These are phyloP conservation scores for Platyura marginata DNA, from an alignment of 1,140 invertebrate species.

Conservation along the genomic window DNA sequence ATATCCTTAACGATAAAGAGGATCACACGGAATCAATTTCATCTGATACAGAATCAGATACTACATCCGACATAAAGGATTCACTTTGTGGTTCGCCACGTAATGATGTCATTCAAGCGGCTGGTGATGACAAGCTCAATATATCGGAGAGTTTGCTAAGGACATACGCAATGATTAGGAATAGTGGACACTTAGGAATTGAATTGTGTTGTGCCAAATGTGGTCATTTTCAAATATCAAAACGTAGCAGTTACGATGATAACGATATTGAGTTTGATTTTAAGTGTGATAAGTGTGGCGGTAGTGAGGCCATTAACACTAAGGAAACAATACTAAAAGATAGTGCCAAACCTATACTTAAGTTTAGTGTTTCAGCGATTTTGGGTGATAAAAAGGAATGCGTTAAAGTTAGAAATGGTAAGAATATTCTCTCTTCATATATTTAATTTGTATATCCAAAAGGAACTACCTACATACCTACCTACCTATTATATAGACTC, in stretches of 20 bases:
- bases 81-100: slow-evolving; percentile 8
- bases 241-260: background rate
- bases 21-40: slow-evolving; percentile 8
- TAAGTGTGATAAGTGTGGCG: slow-evolving; percentile 22
- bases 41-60: slow-evolving; percentile 8
- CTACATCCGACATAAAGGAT: slow-evolving; percentile 5
- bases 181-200: slow-evolving; percentile 3
- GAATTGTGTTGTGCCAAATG: slow-evolving; percentile 11
- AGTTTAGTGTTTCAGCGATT: slow-evolving; percentile 85
- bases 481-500: no score
- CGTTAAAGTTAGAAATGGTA: slow-evolving; percentile 25
- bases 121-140: background rate
- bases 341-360: slow-evolving; percentile 55
- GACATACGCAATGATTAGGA: slow-evolving; percentile 2
- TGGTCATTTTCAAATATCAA: slow-evolving; percentile 6
- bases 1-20: slow-evolving; percentile 17
- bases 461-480: no score
- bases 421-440: slow-evolving; percentile 7
- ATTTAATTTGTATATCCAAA: slow-evolving; percentile 1
- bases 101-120: slow-evolving; percentile 11
- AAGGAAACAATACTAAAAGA: slow-evolving; percentile 18
- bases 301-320: background rate
- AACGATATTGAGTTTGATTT: slow-evolving; percentile 8
- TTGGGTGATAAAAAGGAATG: slow-evolving; percentile 38
- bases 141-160: background rate